These are phyloP conservation scores for Pheosia gnoma DNA, from an alignment of 2,888 invertebrate species.

Conservation along the genomic window DNA sequence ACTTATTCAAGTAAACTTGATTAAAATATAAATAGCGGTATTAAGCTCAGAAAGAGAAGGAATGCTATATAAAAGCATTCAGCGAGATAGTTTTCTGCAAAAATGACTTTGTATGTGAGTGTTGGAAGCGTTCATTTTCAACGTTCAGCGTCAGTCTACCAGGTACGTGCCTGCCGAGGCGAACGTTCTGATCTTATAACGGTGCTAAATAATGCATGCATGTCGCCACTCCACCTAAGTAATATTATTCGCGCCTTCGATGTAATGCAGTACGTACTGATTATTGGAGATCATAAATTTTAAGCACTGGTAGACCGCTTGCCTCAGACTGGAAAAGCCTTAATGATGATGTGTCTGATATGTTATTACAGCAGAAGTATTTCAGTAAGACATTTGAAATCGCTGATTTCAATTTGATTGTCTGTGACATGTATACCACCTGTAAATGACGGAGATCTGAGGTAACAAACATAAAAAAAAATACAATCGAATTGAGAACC, in stretches of 20 bases:
- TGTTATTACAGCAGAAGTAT: too few species aligned
- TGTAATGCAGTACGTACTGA: background rate
- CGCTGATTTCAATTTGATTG: too few species aligned
- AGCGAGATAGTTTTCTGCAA: background rate
- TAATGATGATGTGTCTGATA: too few species aligned
- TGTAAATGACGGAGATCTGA: too few species aligned
- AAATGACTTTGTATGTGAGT: constrained; percentile 18
- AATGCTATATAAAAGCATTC: background rate
- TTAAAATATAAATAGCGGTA: too few species aligned
- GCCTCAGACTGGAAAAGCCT: too few species aligned
- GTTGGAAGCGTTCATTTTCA: constrained; percentile 19
- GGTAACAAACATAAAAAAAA: too few species aligned
- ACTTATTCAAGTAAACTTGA: too few species aligned
- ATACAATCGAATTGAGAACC: too few species aligned
- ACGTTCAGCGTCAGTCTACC: constrained; percentile 17
- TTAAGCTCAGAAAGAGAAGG: too few species aligned
- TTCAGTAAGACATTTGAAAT: too few species aligned
- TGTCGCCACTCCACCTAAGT: constrained; percentile 12
- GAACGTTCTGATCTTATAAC: constrained; percentile 37
- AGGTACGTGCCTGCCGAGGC: constrained; percentile 26
- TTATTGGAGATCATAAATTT: background rate
- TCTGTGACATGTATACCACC: too few species aligned
- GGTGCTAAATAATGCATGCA: constrained; percentile 25
- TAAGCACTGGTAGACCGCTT: background rate
- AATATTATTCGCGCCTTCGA: constrained; percentile 15